Conservation (phyloP, 2,888 invertebrate species). For the Sarcophaga caerulescens region DNA sequence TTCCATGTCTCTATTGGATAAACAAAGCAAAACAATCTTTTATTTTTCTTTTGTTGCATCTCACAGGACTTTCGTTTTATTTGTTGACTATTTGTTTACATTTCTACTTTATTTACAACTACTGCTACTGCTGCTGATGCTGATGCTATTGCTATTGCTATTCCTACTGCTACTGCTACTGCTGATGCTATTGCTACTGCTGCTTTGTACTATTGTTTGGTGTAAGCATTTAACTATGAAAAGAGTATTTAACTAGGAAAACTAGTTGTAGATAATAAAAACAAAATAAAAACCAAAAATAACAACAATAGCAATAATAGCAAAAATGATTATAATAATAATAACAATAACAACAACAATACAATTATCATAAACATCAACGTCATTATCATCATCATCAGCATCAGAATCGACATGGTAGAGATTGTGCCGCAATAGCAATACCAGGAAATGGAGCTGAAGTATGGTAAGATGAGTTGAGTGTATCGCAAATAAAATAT, state of each 20-base stretch:
- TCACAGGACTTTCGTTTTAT: slow-evolving; percentile 52
- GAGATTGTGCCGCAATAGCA: neutral
- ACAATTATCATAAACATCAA: neutral
- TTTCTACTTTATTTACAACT: neutral
- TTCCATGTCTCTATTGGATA: slow-evolving; percentile 14
- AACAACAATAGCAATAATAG: slow-evolving; percentile 19
- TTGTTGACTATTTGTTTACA: neutral
- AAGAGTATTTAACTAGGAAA: slow-evolving; percentile 49
- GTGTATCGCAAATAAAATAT: neutral
- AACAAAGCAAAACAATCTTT: neutral
- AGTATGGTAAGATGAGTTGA: slow-evolving; percentile 28
- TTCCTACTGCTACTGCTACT: neutral
- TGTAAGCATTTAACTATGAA: neutral
- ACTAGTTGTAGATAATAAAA: slow-evolving; percentile 33
- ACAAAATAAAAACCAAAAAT: neutral
- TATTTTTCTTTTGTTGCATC: slow-evolving; percentile 27
- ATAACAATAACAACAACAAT: slow-evolving; percentile 21
- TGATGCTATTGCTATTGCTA: neutral
- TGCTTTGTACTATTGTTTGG: neutral
- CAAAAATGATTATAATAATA: slow-evolving; percentile 5
- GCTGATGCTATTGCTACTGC: neutral
- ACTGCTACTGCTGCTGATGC: neutral
- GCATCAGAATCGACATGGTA: neutral
- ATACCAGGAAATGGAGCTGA: slow-evolving; percentile 12
- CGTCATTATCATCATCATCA: neutral